Conservation (phyloP, 2,113 vertebrate species). For the Edolisoma coerulescens region DNA sequence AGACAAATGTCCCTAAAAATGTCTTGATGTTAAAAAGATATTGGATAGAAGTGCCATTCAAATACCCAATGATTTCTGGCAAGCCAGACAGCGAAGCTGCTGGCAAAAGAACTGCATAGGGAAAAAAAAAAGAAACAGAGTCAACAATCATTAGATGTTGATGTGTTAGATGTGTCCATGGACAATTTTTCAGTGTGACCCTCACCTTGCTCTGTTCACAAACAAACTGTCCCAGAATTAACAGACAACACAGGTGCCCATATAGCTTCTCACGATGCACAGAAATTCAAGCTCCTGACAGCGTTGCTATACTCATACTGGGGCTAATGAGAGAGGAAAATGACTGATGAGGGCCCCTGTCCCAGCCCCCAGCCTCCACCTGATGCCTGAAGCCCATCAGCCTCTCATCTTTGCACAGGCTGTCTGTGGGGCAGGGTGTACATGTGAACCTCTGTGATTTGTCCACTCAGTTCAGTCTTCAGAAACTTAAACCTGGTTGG, state of each 20-base stretch:
- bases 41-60: constrained; percentile 45
- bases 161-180: neutral
- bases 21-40: constrained; percentile 54
- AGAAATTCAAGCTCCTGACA: neutral
- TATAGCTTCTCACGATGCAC: neutral
- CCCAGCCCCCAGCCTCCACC: neutral
- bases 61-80: constrained; percentile 50
- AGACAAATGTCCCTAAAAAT: constrained; percentile 42
- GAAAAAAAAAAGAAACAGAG: neutral
- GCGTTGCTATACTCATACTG: fast-evolving
- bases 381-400: neutral
- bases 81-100: constrained; percentile 1
- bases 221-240: neutral
- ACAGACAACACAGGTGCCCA: neutral
- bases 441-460: fast-evolving
- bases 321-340: neutral
- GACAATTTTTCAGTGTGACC: neutral
- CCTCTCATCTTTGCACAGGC: neutral
- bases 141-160: neutral
- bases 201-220: neutral
- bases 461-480: neutral
- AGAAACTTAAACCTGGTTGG: neutral
- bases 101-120: constrained; percentile 44
- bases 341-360: fast-evolving
- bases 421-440: neutral